Conservation (phyloP, 2,888 invertebrate species). For the Chrysolina oricalcia region DNA sequence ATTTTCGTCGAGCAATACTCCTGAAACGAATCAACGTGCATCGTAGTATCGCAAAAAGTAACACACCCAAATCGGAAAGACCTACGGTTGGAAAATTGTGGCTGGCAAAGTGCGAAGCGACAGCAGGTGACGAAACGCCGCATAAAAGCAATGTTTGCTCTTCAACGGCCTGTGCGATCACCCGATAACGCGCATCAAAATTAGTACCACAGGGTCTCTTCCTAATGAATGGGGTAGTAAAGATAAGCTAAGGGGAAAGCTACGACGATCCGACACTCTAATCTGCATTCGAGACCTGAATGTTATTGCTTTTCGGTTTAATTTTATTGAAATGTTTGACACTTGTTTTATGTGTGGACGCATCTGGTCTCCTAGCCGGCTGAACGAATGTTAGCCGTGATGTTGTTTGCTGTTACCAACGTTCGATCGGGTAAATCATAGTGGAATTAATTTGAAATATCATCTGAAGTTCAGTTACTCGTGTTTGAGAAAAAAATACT, state of each 20-base stretch:
- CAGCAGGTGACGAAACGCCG: constrained; percentile 59
- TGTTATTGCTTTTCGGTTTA: constrained; percentile 19
- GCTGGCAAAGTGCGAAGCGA: constrained; percentile 29
- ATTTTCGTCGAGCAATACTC: too few species aligned
- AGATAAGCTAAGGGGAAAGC: constrained; percentile 45
- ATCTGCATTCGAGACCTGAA: constrained; percentile 46
- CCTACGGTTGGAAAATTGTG: background rate
- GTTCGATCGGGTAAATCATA: too few species aligned
- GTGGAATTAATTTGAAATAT: too few species aligned
- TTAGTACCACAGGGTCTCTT: constrained; percentile 45
- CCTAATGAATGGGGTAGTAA: constrained; percentile 51
- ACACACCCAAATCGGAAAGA: background rate
- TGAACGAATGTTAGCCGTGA: background rate
- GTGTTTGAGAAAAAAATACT: too few species aligned
- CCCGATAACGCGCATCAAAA: constrained; percentile 53
- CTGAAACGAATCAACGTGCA: too few species aligned
- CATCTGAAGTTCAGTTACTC: too few species aligned
- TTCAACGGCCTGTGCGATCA: constrained; percentile 55
- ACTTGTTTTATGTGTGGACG: constrained; percentile 11
- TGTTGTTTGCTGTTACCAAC: too few species aligned
- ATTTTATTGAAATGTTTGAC: constrained; percentile 19
- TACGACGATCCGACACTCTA: constrained; percentile 35
- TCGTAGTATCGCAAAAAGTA: too few species aligned
- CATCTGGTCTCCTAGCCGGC: background rate
- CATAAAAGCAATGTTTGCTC: constrained; percentile 58